Conservation (phyloP, 2,113 vertebrate species). For the Anguilla japonica region DNA sequence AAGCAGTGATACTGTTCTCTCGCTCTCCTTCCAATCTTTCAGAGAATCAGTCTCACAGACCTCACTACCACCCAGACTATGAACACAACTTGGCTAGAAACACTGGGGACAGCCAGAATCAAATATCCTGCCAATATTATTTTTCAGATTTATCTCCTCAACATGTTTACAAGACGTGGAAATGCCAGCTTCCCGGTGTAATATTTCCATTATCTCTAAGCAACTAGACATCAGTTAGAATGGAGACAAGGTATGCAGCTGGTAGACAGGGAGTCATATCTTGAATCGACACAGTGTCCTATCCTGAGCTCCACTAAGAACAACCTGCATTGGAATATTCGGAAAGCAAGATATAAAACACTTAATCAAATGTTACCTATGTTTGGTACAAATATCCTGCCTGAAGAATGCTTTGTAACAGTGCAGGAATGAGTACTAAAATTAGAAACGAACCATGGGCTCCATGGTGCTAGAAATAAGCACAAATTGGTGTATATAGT, state of each 20-base stretch:
- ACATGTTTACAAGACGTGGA: background rate
- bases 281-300: background rate
- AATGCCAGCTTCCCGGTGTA: background rate
- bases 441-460: background rate
- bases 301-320: background rate
- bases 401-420: background rate
- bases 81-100: conserved; percentile 11
- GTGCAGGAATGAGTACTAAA: background rate
- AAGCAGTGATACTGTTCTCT: background rate
- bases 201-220: background rate
- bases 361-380: background rate
- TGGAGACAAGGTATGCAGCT: background rate
- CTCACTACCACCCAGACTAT: background rate
- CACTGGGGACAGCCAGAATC: background rate
- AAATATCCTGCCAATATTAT: background rate
- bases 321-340: background rate
- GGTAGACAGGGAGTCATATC: background rate
- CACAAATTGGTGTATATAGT: background rate
- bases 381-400: background rate
- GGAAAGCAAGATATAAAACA: background rate
- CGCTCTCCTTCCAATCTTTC: conserved; percentile 17
- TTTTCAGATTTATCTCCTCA: background rate
- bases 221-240: background rate
- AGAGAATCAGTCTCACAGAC: background rate
- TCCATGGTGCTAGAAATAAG: background rate